Evolutionary conservation across 2,113 vertebrate genomes (phyloP), one percentile per base, ranked within the genome.

Genomic region (Cyanocitta stelleri): DNA sequence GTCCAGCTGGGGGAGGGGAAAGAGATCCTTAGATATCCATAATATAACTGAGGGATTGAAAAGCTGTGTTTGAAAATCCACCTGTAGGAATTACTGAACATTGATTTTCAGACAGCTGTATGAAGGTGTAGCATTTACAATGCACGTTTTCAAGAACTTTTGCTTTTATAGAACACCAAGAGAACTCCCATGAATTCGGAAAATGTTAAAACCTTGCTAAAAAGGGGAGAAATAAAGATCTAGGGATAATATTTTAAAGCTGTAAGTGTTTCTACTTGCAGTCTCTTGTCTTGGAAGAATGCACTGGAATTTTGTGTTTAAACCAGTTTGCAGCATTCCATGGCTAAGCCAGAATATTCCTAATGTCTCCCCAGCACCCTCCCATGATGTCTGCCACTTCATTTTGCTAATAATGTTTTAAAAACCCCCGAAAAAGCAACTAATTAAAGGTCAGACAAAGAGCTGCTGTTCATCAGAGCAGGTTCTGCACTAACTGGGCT

Each of bases 1-100:
- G 98, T 98, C 99, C 99, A 98, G 99, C 99, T 99, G 94, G 30
- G 58, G 29, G 58, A 91, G 88, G 89, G 13, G 87, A 69, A 93
- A 95, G 0, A 95, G 43, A 43, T 18, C 23, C 23, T 97, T 66
- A 94, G 52, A 67, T 9, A 95, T 4, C 51, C 32, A 5, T 6
- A n/a, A 75, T 0, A 39, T 1, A 64, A 64, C 15, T 3, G 26
- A 19, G 16, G 61, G 30, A 23, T 6, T 55, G 46, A 39, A 67
- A 74, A 71, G 33, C 37, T 11, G 9, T 9, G 24, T 35, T 89
- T 85, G 62, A 75, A 77, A 79, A 64, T 33, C 29, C 39, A 88
- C 69, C 54, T 32, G 9, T 32, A 64, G 58, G 27, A 79, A 69
- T 58, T 21, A 41, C 8, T 37, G 58, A 80, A 37, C 7, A 11